A percentile compares a stretch with the other conserved stretches of the same genome.
These are phyloP conservation scores for Chiridota heheva DNA, from an alignment of 35 echinoderm and acorn worm genomes.

Conservation along the genomic window DNA sequence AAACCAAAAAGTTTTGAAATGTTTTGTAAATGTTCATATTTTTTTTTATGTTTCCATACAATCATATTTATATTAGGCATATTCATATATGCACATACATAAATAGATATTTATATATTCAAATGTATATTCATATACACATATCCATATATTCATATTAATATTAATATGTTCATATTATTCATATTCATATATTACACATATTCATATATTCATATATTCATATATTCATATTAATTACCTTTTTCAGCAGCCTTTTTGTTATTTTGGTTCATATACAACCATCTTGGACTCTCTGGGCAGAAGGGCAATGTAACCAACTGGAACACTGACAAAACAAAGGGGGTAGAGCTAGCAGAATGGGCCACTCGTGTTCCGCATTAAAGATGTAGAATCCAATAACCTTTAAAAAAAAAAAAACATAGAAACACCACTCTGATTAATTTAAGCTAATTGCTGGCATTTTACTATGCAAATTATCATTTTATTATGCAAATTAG, in stretches of 20 bases:
- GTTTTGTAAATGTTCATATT: no score
- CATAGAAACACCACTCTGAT: neutral
- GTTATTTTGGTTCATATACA: slow-evolving; percentile 35
- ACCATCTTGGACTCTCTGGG: slow-evolving; percentile 59
- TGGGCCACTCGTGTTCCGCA: slow-evolving; percentile 42
- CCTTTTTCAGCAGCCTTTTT: slow-evolving; percentile 30
- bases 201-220: no score
- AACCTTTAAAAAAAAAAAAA: slow-evolving; percentile 4
- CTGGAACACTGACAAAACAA: slow-evolving; percentile 42
- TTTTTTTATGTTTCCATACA: no score
- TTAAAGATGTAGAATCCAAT: slow-evolving; percentile 62
- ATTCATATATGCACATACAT: no score
- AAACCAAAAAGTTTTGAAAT: no score
- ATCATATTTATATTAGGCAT: no score
- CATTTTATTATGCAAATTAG: neutral
- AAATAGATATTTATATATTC: no score
- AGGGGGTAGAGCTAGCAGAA: slow-evolving; percentile 15
- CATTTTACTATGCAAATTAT: neutral
- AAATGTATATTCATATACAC: no score
- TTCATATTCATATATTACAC: no score
- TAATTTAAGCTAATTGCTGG: neutral
- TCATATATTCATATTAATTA: no score
- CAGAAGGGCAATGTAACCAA: slow-evolving; percentile 33
- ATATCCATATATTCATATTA: no score
- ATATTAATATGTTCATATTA: no score